Evolutionary conservation across 2,888 invertebrate genomes (phyloP), one percentile per base, ranked within the genome.

Genomic region (Patella caerulea): DNA sequence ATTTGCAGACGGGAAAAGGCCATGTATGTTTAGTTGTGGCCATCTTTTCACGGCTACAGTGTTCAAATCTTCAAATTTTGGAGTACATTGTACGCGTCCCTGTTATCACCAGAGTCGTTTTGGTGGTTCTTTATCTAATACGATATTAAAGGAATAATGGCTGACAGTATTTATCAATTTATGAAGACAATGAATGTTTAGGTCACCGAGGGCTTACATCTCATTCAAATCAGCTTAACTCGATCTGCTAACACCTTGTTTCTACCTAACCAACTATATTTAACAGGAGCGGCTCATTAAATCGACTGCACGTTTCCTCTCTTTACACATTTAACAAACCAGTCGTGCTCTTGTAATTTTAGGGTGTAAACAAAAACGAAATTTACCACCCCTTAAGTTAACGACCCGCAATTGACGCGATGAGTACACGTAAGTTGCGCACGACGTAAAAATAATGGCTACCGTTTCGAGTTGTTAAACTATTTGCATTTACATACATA

Each of bases 331-430:
- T 65, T 45, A 74, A 74, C 74, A 74, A 74, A 74, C 74, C 24
- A 53, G 52, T 65, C 52, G 34, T 69, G 74, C 72, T 71, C 76
- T 76, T 76, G 76, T 76, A 71, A 76, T 76, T 76, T 76, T 76
- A 59, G 76, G 72, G 71, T 71, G 71, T 55, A 76, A 76, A 55
- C 71, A 76, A 76, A 76, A 71, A 17, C 54, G 59, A 76, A 76
- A 24, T 72, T 17, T 59, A 59, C 76, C 76, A 76, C 76, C 76
- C 76, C 76, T 76, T 76, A 76, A 72, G 76, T 72, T 76, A 54
- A 76, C 76, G 54, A 59, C 45, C 19, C 24, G 71, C 65, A 24
- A 65, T 24, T 65, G 19, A 65, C 24, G 65, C 24, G 65, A 24
- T 24, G 24, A 65, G 65, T 65, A 65, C 24, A 45, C 45, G 45